Evolutionary conservation across 2,113 vertebrate genomes (phyloP), one percentile per base, ranked within the genome.

Genomic region (Gavia stellata): DNA sequence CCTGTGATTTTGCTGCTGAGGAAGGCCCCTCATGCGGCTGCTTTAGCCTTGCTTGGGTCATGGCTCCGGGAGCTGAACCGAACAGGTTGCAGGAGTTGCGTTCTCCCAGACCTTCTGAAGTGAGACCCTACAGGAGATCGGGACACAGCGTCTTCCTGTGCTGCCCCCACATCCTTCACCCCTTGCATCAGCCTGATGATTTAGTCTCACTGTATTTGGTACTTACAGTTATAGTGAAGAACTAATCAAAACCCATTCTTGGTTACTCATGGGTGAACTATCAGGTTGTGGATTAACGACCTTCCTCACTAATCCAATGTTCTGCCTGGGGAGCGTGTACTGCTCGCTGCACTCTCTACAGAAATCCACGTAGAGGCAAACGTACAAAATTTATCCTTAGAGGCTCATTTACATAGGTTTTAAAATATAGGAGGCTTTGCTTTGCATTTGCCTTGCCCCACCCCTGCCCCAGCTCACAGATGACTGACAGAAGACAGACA

Each of bases 121-220:
- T 7, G 28, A 70, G 40, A 53, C 10, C 36, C 58, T 47, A 3
- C 14, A 17, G 72, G 31, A 33, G 31, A 59, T 31, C 0, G 3
- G 55, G 72, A 3, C 52, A 14, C 0, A 0, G 34, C 0, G 6
- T 25, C 47, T 38, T 45, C 31, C 33, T 4, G 12, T 2, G 6
- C 47, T 23, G 47, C 25, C 40, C 17, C 13, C 33, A 3, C n/a
- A 24, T 5, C 50, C 68, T 47, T 38, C 81, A 78, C 1, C 26
- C 14, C 45, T 17, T 34, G 36, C 21, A 2, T 0, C 3, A 10
- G 21, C 29, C 74, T n/a, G 7, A 15, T 17, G 29, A 34, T 12
- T 74, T 12, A 19, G 4, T 50, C 31, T 40, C 50, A 9, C 67
- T 40, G 21, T 10, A 2, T 62, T 83, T 73, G 24, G 34, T 34